Conservation (phyloP, 1,140 invertebrate species). For the Metopolophium dirhodum region DNA sequence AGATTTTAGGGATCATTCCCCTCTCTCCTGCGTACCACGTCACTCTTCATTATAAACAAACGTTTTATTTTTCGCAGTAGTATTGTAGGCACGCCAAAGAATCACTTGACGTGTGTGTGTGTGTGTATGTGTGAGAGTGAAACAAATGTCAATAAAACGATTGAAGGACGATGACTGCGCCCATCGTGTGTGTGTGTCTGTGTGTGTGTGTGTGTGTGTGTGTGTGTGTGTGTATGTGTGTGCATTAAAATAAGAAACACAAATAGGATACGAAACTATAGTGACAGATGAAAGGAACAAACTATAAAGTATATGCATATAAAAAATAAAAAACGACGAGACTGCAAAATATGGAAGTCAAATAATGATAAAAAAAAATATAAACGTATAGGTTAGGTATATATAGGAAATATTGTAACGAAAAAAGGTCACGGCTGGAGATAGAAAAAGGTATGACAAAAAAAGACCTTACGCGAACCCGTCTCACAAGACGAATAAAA, state of each 20-base stretch:
- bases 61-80: background rate
- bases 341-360: background rate
- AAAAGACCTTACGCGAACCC: background rate
- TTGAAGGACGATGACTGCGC: background rate
- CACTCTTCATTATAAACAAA: background rate
- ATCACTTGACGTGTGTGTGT: background rate
- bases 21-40: background rate
- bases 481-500: background rate
- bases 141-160: background rate
- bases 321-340: background rate
- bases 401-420: background rate
- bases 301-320: background rate
- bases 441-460: background rate
- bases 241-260: background rate
- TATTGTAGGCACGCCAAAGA: background rate
- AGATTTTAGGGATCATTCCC: background rate
- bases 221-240: background rate
- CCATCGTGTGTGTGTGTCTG: background rate
- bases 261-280: conserved; percentile 21
- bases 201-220: background rate
- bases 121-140: no score
- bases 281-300: background rate
- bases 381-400: background rate
- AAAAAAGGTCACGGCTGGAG: background rate
- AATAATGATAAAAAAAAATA: conserved; percentile 11